phyloP scores from a whole-genome alignment of 1,140 invertebrate species.

The Hylaeus volcanicus region DNA sequence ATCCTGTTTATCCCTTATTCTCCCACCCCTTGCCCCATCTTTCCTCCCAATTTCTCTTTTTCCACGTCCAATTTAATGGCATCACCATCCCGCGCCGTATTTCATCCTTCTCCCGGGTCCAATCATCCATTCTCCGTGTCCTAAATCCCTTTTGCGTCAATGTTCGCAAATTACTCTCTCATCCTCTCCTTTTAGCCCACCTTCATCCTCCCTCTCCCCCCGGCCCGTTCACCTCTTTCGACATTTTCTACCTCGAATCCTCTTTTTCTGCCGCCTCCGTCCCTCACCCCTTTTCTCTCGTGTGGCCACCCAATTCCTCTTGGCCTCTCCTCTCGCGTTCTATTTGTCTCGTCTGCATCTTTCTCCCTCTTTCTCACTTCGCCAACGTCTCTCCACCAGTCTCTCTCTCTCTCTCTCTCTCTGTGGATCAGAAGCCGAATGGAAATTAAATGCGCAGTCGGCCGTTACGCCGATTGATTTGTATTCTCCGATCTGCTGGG shows the following conservation, averaged over 20 bases:
- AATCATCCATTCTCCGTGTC: slow-evolving; percentile 24
- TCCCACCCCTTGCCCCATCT: background rate
- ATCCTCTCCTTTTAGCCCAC: slow-evolving; percentile 43
- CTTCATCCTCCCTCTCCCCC: background rate
- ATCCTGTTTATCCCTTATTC: background rate
- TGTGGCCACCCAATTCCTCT: slow-evolving; percentile 19
- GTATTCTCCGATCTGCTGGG: slow-evolving; percentile 77
- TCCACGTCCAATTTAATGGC: slow-evolving; percentile 20
- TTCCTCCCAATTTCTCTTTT: background rate
- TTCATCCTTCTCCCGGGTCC: background rate
- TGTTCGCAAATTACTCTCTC: slow-evolving; percentile 48
- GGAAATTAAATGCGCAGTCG: slow-evolving; percentile 80
- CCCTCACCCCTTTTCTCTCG: slow-evolving; percentile 5
- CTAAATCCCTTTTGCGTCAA: slow-evolving; percentile 39
- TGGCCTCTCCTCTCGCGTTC: slow-evolving; percentile 2
- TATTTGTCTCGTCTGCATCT: background rate
- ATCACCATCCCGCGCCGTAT: background rate
- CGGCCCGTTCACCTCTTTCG: background rate
- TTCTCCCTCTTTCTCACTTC: background rate
- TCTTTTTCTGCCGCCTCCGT: no score
- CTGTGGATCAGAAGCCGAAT: slow-evolving; percentile 70
- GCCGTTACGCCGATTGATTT: slow-evolving; percentile 80
- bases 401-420: background rate
- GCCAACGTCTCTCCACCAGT: background rate
- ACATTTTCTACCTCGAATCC: background rate